Conservation (phyloP, 2,797 vertebrate species). For the Spheniscus humboldti region DNA sequence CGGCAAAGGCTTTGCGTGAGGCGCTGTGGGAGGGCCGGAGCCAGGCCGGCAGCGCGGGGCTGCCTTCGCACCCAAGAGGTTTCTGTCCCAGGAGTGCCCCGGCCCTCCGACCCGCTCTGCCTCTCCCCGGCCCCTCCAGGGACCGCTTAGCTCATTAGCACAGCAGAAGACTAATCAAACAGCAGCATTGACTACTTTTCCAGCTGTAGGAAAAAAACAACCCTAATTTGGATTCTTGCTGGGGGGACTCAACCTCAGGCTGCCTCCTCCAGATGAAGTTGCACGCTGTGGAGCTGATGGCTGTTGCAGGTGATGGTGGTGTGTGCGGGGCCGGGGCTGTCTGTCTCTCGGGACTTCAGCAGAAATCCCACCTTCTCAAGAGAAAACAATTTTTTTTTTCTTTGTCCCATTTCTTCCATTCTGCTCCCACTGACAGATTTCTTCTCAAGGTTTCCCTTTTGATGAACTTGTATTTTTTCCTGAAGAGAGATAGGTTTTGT, state of each 20-base stretch:
- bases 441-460: not conserved
- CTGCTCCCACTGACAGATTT: not conserved
- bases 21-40: accelerated
- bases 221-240: not conserved
- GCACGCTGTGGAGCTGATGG: not conserved
- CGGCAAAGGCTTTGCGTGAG: accelerated
- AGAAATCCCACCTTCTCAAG: not conserved
- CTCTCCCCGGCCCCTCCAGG: not conserved
- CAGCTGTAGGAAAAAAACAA: not conserved
- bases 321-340: accelerated
- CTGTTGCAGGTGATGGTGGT: not conserved
- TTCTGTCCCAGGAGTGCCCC: accelerated
- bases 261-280: not conserved
- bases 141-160: not conserved
- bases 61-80: accelerated
- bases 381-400: not conserved
- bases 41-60: accelerated
- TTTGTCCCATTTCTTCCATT: not conserved
- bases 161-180: not conserved
- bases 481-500: not conserved
- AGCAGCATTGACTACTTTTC: not conserved
- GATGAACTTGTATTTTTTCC: not conserved
- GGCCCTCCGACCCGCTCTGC: not conserved
- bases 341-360: not conserved
- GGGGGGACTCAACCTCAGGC: not conserved